phyloP scores from a whole-genome alignment of 1,140 invertebrate genomes.

The Bathynomus jamesi region DNA sequence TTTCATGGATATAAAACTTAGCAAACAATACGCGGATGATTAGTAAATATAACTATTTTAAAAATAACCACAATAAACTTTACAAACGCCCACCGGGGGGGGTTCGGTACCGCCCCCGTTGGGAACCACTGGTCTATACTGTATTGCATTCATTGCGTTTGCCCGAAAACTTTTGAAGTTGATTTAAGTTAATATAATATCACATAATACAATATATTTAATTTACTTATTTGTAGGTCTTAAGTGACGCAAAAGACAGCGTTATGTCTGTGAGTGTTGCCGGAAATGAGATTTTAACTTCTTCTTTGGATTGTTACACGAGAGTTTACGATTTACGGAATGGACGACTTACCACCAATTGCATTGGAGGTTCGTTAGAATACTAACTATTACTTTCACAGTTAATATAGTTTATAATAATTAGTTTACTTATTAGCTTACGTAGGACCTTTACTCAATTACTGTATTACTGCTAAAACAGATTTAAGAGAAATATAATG shows the following conservation, averaged over 20 bases:
- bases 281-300: constrained; percentile 81
- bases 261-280: constrained; percentile 77
- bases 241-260: constrained; percentile 83
- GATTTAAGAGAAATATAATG: too few species aligned
- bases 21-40: too few species aligned
- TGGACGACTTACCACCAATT: constrained; percentile 73
- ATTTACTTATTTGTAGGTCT: constrained; percentile 16
- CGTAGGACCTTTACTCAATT: constrained; percentile 16
- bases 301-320: constrained; percentile 80
- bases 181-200: too few species aligned
- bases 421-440: neutral
- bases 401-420: neutral
- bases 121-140: too few species aligned
- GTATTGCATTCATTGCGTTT: too few species aligned
- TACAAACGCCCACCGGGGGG: too few species aligned
- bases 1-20: too few species aligned
- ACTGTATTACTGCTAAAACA: constrained; percentile 7
- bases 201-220: too few species aligned
- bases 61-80: too few species aligned
- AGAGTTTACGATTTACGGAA: constrained; percentile 83
- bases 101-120: too few species aligned
- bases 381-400: neutral
- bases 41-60: too few species aligned
- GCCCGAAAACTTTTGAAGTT: too few species aligned
- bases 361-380: constrained; percentile 60